These are phyloP conservation scores for Cosmopolites sordidus DNA, from an alignment of 2,888 invertebrate species.

Conservation along the genomic window DNA sequence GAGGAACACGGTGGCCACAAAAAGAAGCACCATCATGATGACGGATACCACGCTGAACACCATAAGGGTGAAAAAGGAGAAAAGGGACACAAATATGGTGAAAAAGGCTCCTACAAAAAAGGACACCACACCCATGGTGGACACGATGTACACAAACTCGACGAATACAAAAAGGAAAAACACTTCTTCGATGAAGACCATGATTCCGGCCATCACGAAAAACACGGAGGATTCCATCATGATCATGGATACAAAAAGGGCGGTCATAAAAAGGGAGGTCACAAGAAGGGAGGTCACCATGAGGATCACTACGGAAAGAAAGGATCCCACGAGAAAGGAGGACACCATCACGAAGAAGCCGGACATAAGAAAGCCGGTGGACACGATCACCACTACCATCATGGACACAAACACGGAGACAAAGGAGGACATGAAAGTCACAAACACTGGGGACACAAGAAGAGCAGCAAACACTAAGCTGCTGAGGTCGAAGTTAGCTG, in stretches of 20 bases:
- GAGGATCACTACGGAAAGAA: constrained; percentile 77
- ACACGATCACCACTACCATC: constrained; percentile 71
- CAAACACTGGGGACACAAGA: constrained; percentile 70
- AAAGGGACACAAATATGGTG: constrained; percentile 60
- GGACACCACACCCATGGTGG: constrained; percentile 81
- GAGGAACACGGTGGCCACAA: constrained; percentile 61
- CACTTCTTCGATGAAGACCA: constrained; percentile 84
- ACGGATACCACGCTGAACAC: constrained; percentile 61
- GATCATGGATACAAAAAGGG: constrained; percentile 79
- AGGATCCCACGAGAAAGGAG: constrained; percentile 75
- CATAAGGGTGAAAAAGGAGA: constrained; percentile 66
- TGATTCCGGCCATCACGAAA: constrained; percentile 75
- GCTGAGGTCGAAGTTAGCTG: constrained; percentile 7
- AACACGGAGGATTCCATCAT: constrained; percentile 76
- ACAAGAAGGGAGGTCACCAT: constrained; percentile 71
- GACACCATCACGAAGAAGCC: constrained; percentile 72
- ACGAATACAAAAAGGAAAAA: constrained; percentile 83
- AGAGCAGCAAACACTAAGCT: constrained; percentile 40
- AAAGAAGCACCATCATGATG: constrained; percentile 59
- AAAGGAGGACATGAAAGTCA: constrained; percentile 76
- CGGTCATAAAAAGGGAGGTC: constrained; percentile 75
- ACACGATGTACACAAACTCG: constrained; percentile 78
- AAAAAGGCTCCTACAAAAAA: constrained; percentile 74
- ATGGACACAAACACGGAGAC: constrained; percentile 71
- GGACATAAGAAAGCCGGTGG: constrained; percentile 76